Conservation (phyloP, 2,113 vertebrate species). For the Dromaius novaehollandiae region DNA sequence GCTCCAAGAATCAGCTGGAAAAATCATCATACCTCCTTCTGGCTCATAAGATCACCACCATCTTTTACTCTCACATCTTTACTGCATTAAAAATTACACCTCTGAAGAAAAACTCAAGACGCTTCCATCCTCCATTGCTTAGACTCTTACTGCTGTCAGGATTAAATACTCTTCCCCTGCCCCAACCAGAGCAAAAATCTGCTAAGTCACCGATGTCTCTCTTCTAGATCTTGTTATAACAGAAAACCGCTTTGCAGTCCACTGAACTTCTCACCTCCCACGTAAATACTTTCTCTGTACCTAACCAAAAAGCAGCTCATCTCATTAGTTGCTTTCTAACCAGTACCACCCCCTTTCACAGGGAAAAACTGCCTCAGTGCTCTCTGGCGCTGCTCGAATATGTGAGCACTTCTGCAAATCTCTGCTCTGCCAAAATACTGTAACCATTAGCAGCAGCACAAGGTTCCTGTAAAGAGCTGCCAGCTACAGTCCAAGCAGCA, state of each 20-base stretch:
- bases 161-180: neutral
- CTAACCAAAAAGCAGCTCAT: neutral
- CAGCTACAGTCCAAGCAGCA: neutral
- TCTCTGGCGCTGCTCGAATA: neutral
- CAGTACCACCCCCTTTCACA: neutral
- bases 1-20: no score
- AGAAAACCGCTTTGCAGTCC: neutral
- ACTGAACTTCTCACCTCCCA: neutral
- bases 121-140: no score
- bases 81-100: no score
- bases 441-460: neutral
- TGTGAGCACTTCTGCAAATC: neutral
- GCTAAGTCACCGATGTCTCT: neutral
- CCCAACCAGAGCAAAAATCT: neutral
- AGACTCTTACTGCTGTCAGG: no score
- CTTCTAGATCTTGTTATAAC: fast-evolving
- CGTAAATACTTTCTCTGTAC: neutral
- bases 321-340: neutral
- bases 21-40: no score
- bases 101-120: no score
- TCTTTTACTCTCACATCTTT: no score
- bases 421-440: neutral
- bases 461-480: neutral
- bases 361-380: neutral
- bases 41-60: no score